Percentiles rank a stretch among this genome's conserved stretches.
phyloP scores from a whole-genome alignment of 2,113 vertebrate genomes.

The Psittacula cyanocephala region DNA sequence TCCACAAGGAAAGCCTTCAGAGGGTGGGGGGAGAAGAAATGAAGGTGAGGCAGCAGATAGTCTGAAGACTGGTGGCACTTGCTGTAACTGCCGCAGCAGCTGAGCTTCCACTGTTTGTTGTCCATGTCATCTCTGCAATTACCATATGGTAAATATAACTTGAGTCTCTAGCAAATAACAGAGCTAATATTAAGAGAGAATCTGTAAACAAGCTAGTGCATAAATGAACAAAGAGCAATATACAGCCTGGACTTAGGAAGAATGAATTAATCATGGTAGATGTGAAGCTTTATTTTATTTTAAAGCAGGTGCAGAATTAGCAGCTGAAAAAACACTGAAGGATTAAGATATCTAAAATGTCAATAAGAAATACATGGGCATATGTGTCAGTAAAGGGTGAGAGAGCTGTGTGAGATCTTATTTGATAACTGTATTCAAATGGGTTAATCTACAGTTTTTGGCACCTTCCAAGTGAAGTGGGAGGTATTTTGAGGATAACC shows the following conservation, averaged over 20 bases:
- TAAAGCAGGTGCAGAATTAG: constrained; percentile 14
- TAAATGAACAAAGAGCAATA: constrained; percentile 51
- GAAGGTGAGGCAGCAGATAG: constrained; percentile 12
- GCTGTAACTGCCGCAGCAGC: not conserved
- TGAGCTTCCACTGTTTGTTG: constrained; percentile 40
- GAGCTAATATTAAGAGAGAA: constrained; percentile 54
- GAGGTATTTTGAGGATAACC: constrained; percentile 58
- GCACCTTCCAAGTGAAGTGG: constrained; percentile 46
- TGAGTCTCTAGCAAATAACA: constrained; percentile 51
- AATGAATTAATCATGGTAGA: constrained; percentile 58
- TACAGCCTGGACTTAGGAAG: constrained; percentile 5
- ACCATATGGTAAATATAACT: constrained; percentile 59
- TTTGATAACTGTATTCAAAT: constrained; percentile 48
- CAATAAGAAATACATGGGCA: not conserved
- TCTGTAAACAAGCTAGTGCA: constrained; percentile 60
- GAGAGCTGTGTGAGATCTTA: not conserved
- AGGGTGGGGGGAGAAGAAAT: not conserved
- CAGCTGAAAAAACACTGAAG: not conserved
- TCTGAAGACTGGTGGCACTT: constrained; percentile 20
- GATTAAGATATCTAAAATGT: constrained; percentile 8
- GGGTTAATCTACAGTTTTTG: constrained; percentile 38
- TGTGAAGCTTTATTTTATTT: not conserved
- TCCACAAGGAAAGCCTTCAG: not conserved
- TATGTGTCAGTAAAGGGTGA: not conserved
- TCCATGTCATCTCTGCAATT: constrained; percentile 48